Conservation (phyloP, 2,113 vertebrate genomes). For the Neofelis nebulosa region DNA sequence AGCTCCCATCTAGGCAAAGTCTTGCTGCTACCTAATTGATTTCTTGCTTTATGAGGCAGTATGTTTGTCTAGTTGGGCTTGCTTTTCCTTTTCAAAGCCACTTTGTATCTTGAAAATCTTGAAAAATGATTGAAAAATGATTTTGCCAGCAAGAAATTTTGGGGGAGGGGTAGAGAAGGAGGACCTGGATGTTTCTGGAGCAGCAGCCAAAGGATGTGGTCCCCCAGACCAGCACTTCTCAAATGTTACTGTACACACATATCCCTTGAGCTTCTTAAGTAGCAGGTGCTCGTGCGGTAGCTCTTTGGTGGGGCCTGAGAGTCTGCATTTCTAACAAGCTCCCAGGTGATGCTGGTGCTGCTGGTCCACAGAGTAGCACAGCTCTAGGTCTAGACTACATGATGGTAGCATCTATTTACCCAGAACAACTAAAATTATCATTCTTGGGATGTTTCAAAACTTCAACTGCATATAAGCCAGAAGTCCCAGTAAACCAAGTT, state of each 20-base stretch:
- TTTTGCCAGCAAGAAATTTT: conserved; percentile 1
- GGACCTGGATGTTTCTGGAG: background rate
- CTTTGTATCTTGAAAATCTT: conserved; percentile 24
- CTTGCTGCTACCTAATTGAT: background rate
- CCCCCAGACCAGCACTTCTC: background rate
- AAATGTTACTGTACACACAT: background rate
- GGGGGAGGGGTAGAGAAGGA: background rate
- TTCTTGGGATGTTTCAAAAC: conserved; percentile 48
- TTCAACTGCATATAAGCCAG: conserved; percentile 27
- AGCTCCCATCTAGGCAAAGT: background rate
- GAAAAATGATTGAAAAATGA: conserved; percentile 46
- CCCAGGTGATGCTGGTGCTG: background rate
- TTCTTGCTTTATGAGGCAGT: background rate
- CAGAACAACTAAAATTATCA: background rate
- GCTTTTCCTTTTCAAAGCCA: conserved; percentile 38
- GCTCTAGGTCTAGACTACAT: background rate
- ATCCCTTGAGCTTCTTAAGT: background rate
- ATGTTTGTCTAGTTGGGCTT: background rate
- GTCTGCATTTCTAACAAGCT: background rate
- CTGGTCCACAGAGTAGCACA: background rate
- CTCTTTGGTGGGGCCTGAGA: background rate
- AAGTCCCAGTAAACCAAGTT: conserved; percentile 56
- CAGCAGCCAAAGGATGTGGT: background rate
- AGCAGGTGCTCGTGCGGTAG: background rate
- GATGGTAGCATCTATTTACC: background rate